These are phyloP conservation scores for Blomia tropicalis DNA, from an alignment of 2,888 invertebrate genomes.

Conservation along the genomic window DNA sequence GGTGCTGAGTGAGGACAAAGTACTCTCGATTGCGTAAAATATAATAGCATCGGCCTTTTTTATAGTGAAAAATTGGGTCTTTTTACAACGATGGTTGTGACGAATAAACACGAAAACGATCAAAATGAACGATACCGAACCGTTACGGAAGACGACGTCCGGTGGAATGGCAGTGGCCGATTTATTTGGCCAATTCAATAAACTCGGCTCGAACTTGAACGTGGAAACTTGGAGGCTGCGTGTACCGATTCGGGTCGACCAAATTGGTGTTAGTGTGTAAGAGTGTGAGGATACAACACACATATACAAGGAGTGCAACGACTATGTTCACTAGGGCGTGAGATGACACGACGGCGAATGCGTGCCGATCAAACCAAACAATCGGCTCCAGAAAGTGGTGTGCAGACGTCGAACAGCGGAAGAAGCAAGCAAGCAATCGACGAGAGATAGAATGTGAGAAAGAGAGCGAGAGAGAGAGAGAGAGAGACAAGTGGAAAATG, in stretches of 20 bases:
- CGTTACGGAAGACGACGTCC: not conserved
- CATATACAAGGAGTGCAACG: no score
- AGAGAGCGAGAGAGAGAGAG: not conserved
- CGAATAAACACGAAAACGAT: no score
- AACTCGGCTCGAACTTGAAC: not conserved
- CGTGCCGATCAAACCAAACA: no score
- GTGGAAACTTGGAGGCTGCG: not conserved
- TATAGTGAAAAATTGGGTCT: no score
- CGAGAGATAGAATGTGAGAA: not conserved
- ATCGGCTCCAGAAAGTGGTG: not conserved
- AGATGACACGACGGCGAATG: no score
- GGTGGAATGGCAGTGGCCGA: slow-evolving; percentile 12
- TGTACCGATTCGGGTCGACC: not conserved
- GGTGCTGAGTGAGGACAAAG: no score
- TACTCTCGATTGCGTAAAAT: no score
- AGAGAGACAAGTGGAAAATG: not conserved
- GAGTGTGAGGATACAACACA: no score
- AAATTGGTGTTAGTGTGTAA: not conserved
- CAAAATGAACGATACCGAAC: no score
- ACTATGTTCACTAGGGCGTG: no score
- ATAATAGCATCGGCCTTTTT: no score
- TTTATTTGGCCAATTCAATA: not conserved
- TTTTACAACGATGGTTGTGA: no score
- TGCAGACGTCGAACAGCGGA: not conserved
- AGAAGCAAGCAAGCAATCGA: not conserved